Evolutionary conservation across 2,888 invertebrate species (phyloP), one percentile per base, ranked within the genome.

Genomic region (Iselma pallidipennis): DNA sequence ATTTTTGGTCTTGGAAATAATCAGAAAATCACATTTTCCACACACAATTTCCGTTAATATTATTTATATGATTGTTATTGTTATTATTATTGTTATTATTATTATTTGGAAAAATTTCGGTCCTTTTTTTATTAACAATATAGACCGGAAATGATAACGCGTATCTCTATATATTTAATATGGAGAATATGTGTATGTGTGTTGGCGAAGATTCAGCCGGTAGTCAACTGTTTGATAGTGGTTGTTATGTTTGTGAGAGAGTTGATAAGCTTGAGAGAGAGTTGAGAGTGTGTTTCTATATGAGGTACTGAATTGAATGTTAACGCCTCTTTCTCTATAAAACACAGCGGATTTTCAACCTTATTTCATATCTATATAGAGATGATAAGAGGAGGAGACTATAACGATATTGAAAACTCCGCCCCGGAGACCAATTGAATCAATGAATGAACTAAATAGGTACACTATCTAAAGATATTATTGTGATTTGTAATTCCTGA

Each of bases 391-490:
- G 55, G 64, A 57, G 12, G 42, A 23, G 16, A 19, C n/a, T n/a
- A 31, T 37, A 16, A 37, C 37, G 9, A 37, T 37, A 16, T 6
- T 16, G 1, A 0, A 12, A 42, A 68, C 65, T 52, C 66, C 75
- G 70, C 77, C 76, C 56, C 55, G 55, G 63, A 58, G 70, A 63
- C 67, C 72, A 76, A 75, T 74, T 70, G 77, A 76, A 74, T 77
- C 76, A 75, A 76, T 77, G 77, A 76, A 77, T 77, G 77, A 75
- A 75, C 74, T 74, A 74, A 73, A n/a, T n/a, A n/a, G n/a, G n/a
- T n/a, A n/a, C n/a, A 37, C 37, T 37, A 37, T 37, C 9, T 75
- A 73, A 31, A 50, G 28, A 26, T 49, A 57, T 28, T 61, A 61
- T 57, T 61, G 57, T 57, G 61, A 61, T 61, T 61, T 57, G 21